Percentiles rank a stretch among this genome's conserved stretches.
These are phyloP conservation scores for Desmophyllum pertusum DNA, from an alignment of 92 coral and sea anemone species.

Conservation along the genomic window DNA sequence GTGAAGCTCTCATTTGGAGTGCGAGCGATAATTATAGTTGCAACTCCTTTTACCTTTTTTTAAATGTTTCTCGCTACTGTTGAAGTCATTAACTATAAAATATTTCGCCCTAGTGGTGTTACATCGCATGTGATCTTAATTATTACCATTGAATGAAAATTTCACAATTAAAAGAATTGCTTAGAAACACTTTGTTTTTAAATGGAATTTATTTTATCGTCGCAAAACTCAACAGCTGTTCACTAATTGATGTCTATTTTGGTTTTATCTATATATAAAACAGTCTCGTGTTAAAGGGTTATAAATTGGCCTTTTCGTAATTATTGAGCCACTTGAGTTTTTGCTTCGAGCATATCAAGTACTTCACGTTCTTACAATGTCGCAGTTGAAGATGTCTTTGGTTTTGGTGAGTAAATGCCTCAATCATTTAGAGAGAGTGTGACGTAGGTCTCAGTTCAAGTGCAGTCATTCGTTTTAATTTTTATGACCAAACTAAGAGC, in stretches of 20 bases:
- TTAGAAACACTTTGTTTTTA: background rate
- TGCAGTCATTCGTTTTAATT: no score
- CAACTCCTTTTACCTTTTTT: no score
- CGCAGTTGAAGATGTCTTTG: background rate
- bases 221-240: no score
- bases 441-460: no score
- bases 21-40: no score
- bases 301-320: background rate
- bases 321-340: background rate
- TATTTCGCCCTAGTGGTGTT: background rate
- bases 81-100: no score
- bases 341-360: background rate
- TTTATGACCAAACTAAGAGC: no score
- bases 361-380: background rate
- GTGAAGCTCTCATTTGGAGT: background rate
- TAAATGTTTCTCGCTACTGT: no score
- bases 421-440: no score
- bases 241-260: background rate
- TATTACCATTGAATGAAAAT: background rate
- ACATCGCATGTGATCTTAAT: background rate
- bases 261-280: no score
- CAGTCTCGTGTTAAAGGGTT: no score
- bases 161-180: background rate
- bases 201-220: background rate
- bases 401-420: background rate